Percentiles rank a stretch among this genome's conserved stretches.
These are phyloP conservation scores for Pedetes capensis DNA, from an alignment of 2,113 vertebrate genomes.

Conservation along the genomic window DNA sequence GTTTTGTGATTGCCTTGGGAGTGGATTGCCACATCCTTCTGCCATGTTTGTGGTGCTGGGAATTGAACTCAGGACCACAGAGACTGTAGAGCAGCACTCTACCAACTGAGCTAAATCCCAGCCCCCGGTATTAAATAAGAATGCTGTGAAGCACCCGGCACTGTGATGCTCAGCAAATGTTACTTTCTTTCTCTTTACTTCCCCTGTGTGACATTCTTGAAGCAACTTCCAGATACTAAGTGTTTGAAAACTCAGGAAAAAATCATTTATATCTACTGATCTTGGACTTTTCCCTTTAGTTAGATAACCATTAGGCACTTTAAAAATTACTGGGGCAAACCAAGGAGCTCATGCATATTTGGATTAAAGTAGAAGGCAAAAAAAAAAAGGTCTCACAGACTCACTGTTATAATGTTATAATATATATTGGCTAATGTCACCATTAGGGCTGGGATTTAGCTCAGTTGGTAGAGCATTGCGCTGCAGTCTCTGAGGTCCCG, in stretches of 20 bases:
- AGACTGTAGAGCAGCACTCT: no score
- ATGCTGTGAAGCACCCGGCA: fast-evolving
- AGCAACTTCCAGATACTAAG: neutral
- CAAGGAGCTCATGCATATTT: neutral
- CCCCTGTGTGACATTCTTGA: neutral
- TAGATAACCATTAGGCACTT: neutral
- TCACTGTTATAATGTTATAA: neutral
- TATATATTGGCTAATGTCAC: neutral
- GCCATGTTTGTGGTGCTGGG: no score
- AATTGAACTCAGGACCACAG: no score
- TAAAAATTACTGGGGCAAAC: neutral
- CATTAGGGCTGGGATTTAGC: no score
- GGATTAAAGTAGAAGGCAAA: conserved; percentile 23
- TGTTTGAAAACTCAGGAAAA: neutral
- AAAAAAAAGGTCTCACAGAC: neutral
- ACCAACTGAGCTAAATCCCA: no score
- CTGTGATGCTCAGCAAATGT: fast-evolving
- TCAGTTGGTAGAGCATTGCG: no score
- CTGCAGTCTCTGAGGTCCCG: no score
- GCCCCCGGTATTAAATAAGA: no score
- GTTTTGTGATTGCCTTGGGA: no score
- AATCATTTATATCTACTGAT: neutral
- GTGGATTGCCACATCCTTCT: no score
- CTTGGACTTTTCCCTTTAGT: neutral
- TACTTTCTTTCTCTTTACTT: neutral